These are phyloP conservation scores for Apostichopus japonicus DNA, from an alignment of 35 echinoderm and acorn worm genomes.

Conservation along the genomic window DNA sequence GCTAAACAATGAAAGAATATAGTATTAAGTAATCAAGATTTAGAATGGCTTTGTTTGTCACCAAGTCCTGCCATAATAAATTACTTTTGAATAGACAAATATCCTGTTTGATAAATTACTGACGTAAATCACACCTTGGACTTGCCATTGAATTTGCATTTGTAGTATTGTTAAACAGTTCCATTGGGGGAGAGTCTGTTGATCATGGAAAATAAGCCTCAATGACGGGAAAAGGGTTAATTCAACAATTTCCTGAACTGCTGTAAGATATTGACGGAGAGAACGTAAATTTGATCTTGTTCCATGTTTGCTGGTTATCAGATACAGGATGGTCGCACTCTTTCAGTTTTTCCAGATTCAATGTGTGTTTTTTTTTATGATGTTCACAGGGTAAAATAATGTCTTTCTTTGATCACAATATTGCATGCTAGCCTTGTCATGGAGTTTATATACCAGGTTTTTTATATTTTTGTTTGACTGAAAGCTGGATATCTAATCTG, in stretches of 20 bases:
- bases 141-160: too few species aligned
- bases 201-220: background rate
- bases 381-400: background rate
- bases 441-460: background rate
- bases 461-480: background rate
- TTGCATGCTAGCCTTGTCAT: background rate
- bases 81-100: background rate
- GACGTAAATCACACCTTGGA: background rate
- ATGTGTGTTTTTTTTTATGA: background rate
- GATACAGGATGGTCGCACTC: background rate
- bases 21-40: too few species aligned
- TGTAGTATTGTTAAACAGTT: background rate
- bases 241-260: constrained; percentile 45
- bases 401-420: background rate
- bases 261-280: background rate
- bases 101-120: background rate
- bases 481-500: background rate
- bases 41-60: too few species aligned
- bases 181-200: background rate
- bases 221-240: constrained; percentile 23
- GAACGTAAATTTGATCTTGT: background rate
- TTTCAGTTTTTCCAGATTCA: background rate
- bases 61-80: too few species aligned
- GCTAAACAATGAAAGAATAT: too few species aligned
- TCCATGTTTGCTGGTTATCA: too few species aligned